These are phyloP conservation scores for Parasteatoda lunata DNA, from an alignment of 2,888 invertebrate genomes.

Conservation along the genomic window DNA sequence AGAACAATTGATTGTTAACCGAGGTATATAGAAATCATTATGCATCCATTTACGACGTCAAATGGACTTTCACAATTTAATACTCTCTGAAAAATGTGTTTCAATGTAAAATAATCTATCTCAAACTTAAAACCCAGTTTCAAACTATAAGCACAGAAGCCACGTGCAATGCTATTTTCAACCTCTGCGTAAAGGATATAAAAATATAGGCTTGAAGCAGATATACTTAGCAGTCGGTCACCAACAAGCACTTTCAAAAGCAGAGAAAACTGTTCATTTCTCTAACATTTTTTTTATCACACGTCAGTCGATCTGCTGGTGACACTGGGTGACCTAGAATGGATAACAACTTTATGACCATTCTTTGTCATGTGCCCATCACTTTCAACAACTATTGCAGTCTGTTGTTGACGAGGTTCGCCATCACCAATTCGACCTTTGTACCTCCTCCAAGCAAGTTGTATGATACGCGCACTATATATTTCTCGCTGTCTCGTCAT, in stretches of 20 bases:
- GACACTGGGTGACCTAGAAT: conserved; percentile 88
- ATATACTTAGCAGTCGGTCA: conserved; percentile 62
- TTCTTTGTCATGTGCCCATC: conserved; percentile 89
- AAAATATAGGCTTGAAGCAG: conserved; percentile 69
- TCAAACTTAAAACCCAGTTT: conserved; percentile 50
- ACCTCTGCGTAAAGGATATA: conserved; percentile 67
- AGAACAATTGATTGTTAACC: conserved; percentile 54
- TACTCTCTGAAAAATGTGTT: conserved; percentile 50
- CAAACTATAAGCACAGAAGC: conserved; percentile 56
- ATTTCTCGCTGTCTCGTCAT: conserved; percentile 96
- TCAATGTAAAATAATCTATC: conserved; percentile 65
- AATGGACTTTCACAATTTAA: conserved; percentile 1
- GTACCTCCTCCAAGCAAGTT: conserved; percentile 93
- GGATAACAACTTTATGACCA: conserved; percentile 88
- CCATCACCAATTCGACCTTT: conserved; percentile 79
- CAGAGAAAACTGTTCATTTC: conserved; percentile 43
- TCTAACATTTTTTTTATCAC: conserved; percentile 77
- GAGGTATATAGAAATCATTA: conserved; percentile 41
- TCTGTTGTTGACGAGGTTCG: conserved; percentile 77
- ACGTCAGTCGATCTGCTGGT: conserved; percentile 89
- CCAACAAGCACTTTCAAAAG: conserved; percentile 59
- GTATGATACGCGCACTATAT: conserved; percentile 95
- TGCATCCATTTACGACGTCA: neutral
- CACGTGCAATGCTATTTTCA: conserved; percentile 60
- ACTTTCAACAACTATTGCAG: conserved; percentile 88